Base-by-base conservation (phyloP, 2,888 invertebrate genomes). In the Reticulitermes lucifugus region DNA sequence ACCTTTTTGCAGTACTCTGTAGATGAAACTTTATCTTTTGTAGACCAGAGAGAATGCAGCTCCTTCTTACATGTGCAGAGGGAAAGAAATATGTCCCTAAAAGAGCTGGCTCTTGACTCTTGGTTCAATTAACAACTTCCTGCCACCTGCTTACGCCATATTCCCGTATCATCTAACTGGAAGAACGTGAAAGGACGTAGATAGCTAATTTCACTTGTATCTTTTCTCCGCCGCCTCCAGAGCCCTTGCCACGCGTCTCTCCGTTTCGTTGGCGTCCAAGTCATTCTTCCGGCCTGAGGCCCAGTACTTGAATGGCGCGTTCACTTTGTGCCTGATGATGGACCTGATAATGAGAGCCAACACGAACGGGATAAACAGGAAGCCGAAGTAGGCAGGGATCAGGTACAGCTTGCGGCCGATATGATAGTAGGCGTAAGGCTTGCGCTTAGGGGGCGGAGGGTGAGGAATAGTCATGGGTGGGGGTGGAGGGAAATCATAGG, bases 281-380 rank as follows among this genome's bases (percentile, higher is more conserved):
- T 65, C 65, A 6, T 9, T 25, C 25, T 25, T 65, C n/a, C 12
- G n/a, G n/a, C 7, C n/a, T 60, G 22, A 1, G 6, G 2, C 65
- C 77, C 77, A 46, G 46, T 73, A 73, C 18, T 73, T 73, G 41
- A 46, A 77, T 1, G 77, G 46, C 0, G 46, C n/a, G 0, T n/a
- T 4, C 0, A 46, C 22, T n/a, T 77, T 77, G 22, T 51, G 77
- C n/a, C 51, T 22, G 0, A 22, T 22, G 0, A 77, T 10, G 41
- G 35, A 22, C 22, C 14, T 77, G 7, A 77, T 21, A 1, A 77
- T 41, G 35, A 77, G n/a, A 0, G 77, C 77, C 7, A 77, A 9
- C n/a, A 77, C 46, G 43, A n/a, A 77, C 21, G 77, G 77, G n/a
- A 77, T 77, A 46, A 77, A 77, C 9, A 77, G 41, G 4, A 51